Percentiles rank a stretch among this genome's conserved stretches.
Evolutionary conservation across 2,113 vertebrate genomes (phyloP).

Genomic region (Centrocercus urophasianus): DNA sequence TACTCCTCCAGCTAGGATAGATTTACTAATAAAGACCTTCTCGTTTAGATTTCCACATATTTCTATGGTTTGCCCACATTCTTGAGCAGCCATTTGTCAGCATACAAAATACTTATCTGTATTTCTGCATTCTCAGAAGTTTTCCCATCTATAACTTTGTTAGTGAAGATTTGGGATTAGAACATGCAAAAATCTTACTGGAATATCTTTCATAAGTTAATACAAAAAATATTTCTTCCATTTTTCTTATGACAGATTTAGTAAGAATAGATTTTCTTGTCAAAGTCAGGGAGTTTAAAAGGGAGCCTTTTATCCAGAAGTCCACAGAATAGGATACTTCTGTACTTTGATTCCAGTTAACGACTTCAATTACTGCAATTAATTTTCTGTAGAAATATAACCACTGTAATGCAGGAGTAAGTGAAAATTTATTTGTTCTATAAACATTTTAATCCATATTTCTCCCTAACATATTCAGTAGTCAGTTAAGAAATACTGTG

Average conservation of each 20-base stretch:
- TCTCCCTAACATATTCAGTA: not conserved
- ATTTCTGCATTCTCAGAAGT: not conserved
- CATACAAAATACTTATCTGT: accelerated
- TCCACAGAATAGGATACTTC: not conserved
- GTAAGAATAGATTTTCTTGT: not conserved
- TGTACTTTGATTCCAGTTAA: not conserved
- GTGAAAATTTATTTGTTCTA: not conserved
- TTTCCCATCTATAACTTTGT: not conserved
- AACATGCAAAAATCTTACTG: not conserved
- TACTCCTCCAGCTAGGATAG: not conserved
- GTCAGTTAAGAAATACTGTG: not conserved
- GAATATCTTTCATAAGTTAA: not conserved
- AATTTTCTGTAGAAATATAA: not conserved
- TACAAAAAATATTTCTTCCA: not conserved
- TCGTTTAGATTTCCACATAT: not conserved
- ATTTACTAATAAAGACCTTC: not conserved
- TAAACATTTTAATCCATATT: not conserved
- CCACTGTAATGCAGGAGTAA: not conserved
- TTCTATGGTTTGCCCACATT: not conserved
- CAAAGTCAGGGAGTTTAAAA: not conserved
- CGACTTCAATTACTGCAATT: not conserved
- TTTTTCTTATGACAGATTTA: not conserved
- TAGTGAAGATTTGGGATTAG: not conserved
- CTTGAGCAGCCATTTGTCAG: not conserved
- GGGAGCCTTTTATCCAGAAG: not conserved